phyloP scores from a whole-genome alignment of 2,113 vertebrate genomes.

The Lutjanus erythropterus region DNA sequence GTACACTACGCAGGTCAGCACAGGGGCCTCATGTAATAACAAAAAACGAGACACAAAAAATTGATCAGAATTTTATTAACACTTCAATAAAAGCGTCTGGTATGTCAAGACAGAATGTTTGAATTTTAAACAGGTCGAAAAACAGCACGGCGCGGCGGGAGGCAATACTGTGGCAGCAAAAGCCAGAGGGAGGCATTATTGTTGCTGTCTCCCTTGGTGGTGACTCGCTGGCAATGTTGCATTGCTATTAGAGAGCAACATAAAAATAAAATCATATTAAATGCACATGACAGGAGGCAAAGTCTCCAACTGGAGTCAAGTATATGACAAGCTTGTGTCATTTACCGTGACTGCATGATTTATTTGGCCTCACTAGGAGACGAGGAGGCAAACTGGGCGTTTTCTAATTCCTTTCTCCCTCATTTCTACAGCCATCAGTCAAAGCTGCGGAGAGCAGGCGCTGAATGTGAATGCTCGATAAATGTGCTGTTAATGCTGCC shows the following conservation, averaged over 20 bases:
- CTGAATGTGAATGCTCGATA: constrained; percentile 50
- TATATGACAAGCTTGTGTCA: constrained; percentile 62
- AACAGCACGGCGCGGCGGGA: constrained; percentile 39
- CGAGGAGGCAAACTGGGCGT: constrained; percentile 49
- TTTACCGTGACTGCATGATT: constrained; percentile 63
- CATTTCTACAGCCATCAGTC: constrained; percentile 70
- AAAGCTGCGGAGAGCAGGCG: constrained; percentile 48
- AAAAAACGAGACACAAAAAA: constrained; percentile 38
- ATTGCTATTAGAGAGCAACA: constrained; percentile 55
- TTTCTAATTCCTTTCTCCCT: constrained; percentile 70
- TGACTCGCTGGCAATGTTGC: constrained; percentile 38
- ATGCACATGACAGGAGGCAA: constrained; percentile 69
- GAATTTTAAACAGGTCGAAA: constrained; percentile 65
- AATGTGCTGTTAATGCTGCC: constrained; percentile 44
- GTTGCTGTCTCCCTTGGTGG: constrained; percentile 62
- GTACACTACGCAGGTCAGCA: background rate
- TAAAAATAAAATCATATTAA: constrained; percentile 75
- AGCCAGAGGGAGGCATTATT: constrained; percentile 70
- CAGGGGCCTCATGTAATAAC: background rate
- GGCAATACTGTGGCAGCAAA: constrained; percentile 43
- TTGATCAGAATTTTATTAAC: constrained; percentile 67
- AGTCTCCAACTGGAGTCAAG: constrained; percentile 52
- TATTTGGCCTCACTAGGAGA: constrained; percentile 55
- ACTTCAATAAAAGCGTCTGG: constrained; percentile 60
- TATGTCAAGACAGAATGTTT: constrained; percentile 54